These are phyloP conservation scores for Montifringilla adamsi DNA, from an alignment of 2,113 vertebrate species.

Conservation along the genomic window DNA sequence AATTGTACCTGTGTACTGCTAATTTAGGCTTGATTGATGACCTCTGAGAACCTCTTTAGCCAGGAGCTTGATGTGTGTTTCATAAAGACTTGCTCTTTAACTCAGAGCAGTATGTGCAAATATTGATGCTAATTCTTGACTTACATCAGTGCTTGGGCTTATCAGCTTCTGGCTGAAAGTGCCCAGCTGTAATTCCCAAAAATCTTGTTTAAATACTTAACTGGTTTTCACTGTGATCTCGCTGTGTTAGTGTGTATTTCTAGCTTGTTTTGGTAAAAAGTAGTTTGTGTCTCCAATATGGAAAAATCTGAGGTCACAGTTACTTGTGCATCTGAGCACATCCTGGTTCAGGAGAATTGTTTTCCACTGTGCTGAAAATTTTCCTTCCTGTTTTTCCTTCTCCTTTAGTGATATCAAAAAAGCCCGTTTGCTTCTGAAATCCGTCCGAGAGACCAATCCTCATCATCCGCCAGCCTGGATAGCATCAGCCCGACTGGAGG, in stretches of 20 bases:
- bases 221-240: neutral
- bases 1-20: neutral
- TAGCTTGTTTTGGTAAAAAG: neutral
- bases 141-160: neutral
- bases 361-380: neutral
- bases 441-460: conserved; percentile 96
- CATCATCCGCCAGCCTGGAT: conserved; percentile 98
- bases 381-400: neutral
- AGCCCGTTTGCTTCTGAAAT: conserved; percentile 93
- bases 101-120: neutral
- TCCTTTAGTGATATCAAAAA: conserved; percentile 94
- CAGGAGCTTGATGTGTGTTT: neutral
- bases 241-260: neutral
- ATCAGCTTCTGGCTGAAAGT: neutral
- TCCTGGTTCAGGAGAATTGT: neutral
- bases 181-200: neutral
- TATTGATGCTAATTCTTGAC: neutral
- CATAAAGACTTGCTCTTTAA: neutral
- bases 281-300: neutral
- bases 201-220: neutral
- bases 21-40: neutral
- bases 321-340: neutral
- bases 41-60: neutral
- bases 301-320: neutral
- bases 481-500: conserved; percentile 93